Percentiles rank a stretch among this genome's conserved stretches.
Evolutionary conservation across 2,797 vertebrate genomes (phyloP).

Genomic region (Alcedo quadribrachys): DNA sequence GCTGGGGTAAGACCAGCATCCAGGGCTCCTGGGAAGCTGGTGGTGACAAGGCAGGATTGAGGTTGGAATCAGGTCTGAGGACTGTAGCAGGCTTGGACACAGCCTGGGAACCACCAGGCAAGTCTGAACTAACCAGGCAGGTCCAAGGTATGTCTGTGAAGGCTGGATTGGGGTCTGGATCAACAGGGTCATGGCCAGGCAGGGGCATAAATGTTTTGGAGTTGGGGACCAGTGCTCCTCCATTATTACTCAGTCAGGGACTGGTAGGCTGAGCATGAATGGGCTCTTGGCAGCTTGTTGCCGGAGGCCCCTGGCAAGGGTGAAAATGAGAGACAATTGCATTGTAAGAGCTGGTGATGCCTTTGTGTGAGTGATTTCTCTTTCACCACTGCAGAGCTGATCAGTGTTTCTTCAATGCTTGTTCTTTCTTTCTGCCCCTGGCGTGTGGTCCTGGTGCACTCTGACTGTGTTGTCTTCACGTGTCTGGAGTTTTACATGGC

Average conservation of each 20-base stretch:
- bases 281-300: neutral
- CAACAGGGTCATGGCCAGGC: neutral
- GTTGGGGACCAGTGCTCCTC: neutral
- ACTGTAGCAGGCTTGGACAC: neutral
- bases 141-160: neutral
- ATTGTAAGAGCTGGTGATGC: neutral
- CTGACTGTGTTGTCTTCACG: neutral
- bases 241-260: neutral
- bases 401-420: neutral
- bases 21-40: neutral
- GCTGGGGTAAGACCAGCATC: neutral
- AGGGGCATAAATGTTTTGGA: neutral
- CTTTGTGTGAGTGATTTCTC: neutral
- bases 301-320: neutral
- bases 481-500: fast-evolving
- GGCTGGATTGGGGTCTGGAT: neutral
- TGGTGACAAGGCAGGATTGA: neutral
- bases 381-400: neutral
- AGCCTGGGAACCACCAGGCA: neutral
- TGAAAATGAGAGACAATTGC: neutral
- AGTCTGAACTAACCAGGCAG: neutral
- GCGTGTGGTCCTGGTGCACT: neutral
- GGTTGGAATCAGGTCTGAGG: neutral
- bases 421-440: neutral
- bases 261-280: neutral